phyloP scores from a whole-genome alignment of 1,140 invertebrate genomes.

The Babylonia areolata region DNA sequence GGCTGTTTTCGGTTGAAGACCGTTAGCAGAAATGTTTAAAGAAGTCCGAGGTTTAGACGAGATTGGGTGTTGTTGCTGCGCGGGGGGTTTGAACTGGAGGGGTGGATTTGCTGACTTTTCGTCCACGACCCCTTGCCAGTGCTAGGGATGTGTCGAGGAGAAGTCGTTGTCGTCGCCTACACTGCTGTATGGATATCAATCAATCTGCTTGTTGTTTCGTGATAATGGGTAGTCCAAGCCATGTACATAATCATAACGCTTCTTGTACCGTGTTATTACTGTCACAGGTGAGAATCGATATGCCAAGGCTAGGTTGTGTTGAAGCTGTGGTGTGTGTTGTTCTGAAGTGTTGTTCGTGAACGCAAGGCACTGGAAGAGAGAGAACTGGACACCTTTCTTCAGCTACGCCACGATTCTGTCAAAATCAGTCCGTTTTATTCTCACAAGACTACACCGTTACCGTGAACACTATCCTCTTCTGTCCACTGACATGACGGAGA shows the following conservation, averaged over 20 bases:
- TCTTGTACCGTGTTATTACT: not conserved
- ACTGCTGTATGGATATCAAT: not conserved
- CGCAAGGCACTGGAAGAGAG: not conserved
- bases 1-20: too few species aligned
- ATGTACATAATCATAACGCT: not conserved
- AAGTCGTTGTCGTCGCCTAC: constrained; percentile 2
- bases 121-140: not conserved
- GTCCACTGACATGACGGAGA: too few species aligned
- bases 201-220: constrained; percentile 3
- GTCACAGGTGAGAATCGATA: not conserved
- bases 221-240: not conserved
- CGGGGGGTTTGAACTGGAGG: too few species aligned
- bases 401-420: constrained; percentile 23
- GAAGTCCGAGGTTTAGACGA: not conserved
- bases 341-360: not conserved
- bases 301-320: not conserved
- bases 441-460: too few species aligned
- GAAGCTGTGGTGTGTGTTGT: not conserved
- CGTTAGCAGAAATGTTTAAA: not conserved
- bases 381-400: not conserved
- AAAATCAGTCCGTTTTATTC: constrained; percentile 1
- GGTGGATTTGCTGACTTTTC: not conserved
- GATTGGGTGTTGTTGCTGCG: not conserved
- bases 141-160: not conserved
- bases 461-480: too few species aligned